Evolutionary conservation across 2,888 invertebrate genomes (phyloP), one percentile per base, ranked within the genome.

Genomic region (Morpho achilles): DNA sequence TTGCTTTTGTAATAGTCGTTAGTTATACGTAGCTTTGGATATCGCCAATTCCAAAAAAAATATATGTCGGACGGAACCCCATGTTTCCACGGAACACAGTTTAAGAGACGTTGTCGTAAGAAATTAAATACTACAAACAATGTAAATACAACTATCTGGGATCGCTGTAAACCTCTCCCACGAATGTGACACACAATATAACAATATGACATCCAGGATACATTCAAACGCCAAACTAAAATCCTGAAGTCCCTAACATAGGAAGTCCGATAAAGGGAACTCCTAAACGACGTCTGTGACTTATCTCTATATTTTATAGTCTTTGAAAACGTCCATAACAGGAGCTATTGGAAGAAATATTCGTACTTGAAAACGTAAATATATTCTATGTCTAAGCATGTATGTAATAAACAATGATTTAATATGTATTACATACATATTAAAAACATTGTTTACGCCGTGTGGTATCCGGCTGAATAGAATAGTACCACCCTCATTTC

Each of bases 171-270:
- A 45, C 32, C 51, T 45, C 41, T 22, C 22, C 22, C 16, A 47
- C 16, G 8, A 43, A 58, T 52, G 51, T 43, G 53, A 51, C 48
- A 49, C 59, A 62, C 62, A 60, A 62, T 62, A 61, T 59, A 52
- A 56, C 59, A 59, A 54, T 59, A 53, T 56, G 60, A 56, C 54
- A 48, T 50, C 39, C 42, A 50, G 48, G 48, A 51, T 43, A 55
- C 55, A 63, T 63, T 61, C 56, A 58, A 60, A 58, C 53, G 62
- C 52, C 60, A n/a, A 7, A 51, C 49, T 8, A 44, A 55, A 54
- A 48, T 32, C 16, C 51, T 39, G 51, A 42, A 43, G 57, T 22
- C 8, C 54, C 62, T 50, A 43, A 58, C 49, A 57, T 54, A 60
- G 58, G 62, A 60, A 58, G 58, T 60, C 46, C 22, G 55, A 50